Percentiles rank a stretch among this genome's conserved stretches.
Evolutionary conservation across 2,797 vertebrate genomes (phyloP).

Genomic region (Champsocephalus esox): DNA sequence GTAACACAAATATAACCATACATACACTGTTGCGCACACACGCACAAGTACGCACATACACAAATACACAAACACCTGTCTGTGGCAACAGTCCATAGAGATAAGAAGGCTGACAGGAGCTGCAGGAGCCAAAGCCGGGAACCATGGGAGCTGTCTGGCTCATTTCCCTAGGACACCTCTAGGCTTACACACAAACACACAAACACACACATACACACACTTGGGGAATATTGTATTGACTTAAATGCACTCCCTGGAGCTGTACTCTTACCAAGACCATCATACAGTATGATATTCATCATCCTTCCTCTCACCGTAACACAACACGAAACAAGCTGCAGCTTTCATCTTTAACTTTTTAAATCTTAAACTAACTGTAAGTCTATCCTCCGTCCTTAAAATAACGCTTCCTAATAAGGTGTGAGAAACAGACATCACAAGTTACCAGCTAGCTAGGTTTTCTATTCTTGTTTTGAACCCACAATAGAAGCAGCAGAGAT

Average conservation of each 20-base stretch:
- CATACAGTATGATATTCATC: not conserved
- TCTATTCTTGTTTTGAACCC: slow-evolving; percentile 51
- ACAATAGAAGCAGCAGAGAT: slow-evolving; percentile 50
- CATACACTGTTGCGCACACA: not conserved
- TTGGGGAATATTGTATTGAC: slow-evolving; percentile 32
- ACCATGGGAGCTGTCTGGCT: slow-evolving; percentile 71
- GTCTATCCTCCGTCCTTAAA: slow-evolving; percentile 42
- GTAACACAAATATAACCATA: slow-evolving; percentile 18
- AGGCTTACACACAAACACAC: slow-evolving; percentile 14
- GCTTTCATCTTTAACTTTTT: slow-evolving; percentile 4
- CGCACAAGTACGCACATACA: slow-evolving; percentile 21
- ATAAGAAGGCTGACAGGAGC: slow-evolving; percentile 73
- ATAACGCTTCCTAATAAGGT: slow-evolving; percentile 56
- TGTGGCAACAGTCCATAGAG: slow-evolving; percentile 70
- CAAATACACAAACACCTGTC: slow-evolving; percentile 57
- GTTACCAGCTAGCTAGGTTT: slow-evolving; percentile 41
- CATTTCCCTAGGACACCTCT: slow-evolving; percentile 63
- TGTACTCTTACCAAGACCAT: slow-evolving; percentile 4
- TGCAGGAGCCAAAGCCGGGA: slow-evolving; percentile 68
- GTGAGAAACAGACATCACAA: slow-evolving; percentile 33
- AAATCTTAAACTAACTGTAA: slow-evolving; percentile 14
- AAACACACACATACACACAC: slow-evolving; percentile 21
- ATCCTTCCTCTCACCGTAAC: slow-evolving; percentile 1
- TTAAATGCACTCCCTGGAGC: slow-evolving; percentile 33
- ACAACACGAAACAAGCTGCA: not conserved